Conservation (phyloP, 2,113 vertebrate genomes). For the Rhinogobius similis region DNA sequence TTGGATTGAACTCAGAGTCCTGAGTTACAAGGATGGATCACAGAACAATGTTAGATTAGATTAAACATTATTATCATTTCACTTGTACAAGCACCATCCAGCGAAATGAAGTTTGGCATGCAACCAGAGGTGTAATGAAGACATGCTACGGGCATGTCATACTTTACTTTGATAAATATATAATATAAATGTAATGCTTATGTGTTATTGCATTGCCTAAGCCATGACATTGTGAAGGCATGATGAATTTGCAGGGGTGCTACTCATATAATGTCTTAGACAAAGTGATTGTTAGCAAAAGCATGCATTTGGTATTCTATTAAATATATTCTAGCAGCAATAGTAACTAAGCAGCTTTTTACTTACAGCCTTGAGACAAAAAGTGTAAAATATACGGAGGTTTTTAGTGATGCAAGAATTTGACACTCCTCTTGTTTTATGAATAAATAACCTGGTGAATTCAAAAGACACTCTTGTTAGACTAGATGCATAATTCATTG, state of each 20-base stretch:
- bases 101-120: too few relatives aligned
- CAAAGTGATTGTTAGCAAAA: too few relatives aligned
- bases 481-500: slow-evolving; percentile 39
- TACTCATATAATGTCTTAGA: neutral
- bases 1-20: neutral
- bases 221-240: too few relatives aligned
- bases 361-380: neutral
- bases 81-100: too few relatives aligned
- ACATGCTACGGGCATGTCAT: too few relatives aligned
- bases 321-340: too few relatives aligned
- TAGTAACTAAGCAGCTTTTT: neutral
- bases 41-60: neutral
- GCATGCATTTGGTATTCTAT: too few relatives aligned
- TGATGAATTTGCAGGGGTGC: neutral
- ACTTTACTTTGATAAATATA: too few relatives aligned
- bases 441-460: slow-evolving; percentile 37
- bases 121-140: too few relatives aligned
- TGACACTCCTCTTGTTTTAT: slow-evolving; percentile 33
- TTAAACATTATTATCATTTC: too few relatives aligned
- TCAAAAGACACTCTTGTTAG: slow-evolving; percentile 23
- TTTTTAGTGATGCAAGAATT: slow-evolving; percentile 23
- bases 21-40: neutral
- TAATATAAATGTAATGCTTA: too few relatives aligned
- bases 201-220: too few relatives aligned
- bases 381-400: slow-evolving; percentile 7